Evolutionary conservation across 2,113 vertebrate species (phyloP).

Genomic region (Chamaea fasciata): DNA sequence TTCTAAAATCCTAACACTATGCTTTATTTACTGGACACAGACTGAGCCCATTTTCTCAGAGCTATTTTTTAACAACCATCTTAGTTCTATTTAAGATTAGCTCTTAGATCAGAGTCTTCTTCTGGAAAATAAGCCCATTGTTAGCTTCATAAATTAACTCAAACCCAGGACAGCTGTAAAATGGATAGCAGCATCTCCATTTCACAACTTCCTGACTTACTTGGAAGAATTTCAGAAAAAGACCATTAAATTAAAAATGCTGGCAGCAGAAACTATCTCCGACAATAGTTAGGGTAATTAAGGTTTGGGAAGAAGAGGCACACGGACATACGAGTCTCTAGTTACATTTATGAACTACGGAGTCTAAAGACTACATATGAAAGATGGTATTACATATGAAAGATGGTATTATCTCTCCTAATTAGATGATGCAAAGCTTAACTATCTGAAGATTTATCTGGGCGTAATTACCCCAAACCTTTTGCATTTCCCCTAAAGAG

Average conservation of each 20-base stretch:
- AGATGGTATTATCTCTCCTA: background rate
- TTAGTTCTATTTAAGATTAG: background rate
- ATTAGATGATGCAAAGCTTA: background rate
- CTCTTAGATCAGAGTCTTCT: background rate
- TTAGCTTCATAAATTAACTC: background rate
- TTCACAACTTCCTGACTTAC: background rate
- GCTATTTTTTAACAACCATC: background rate
- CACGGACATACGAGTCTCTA: background rate
- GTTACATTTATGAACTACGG: background rate
- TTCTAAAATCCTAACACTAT: background rate
- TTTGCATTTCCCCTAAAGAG: background rate
- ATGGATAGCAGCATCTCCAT: background rate
- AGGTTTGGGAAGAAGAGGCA: background rate
- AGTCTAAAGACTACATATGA: background rate
- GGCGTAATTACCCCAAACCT: background rate
- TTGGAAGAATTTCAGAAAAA: background rate
- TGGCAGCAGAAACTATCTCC: background rate
- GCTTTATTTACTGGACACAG: background rate
- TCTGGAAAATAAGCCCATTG: background rate
- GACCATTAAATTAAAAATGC: background rate
- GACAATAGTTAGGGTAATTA: background rate
- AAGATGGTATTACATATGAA: background rate
- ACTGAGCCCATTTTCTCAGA: background rate
- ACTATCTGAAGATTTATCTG: background rate
- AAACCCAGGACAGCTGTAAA: background rate